Base-by-base conservation (phyloP, 2,888 invertebrate genomes). In the Lithophane socia region DNA sequence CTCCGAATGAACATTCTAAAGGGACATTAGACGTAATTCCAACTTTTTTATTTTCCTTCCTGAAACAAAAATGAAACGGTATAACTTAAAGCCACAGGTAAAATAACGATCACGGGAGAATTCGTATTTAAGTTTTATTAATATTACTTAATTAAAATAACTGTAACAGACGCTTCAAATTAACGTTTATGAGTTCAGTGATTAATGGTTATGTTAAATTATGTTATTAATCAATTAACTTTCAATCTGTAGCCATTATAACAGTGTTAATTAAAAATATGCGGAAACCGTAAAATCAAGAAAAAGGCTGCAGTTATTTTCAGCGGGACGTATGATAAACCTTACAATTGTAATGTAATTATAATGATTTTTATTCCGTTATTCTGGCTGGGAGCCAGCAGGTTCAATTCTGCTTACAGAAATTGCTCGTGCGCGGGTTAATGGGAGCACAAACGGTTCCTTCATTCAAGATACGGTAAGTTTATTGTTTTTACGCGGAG, bases 1-100 rank as follows among this genome's bases (percentile, higher is more conserved):
- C 92, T 92, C 91, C 82, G 88, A 91, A 92, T 91, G 90, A 92
- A 92, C 90, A 89, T 91, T 90, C 82, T 87, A 86, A 91, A 89
- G 86, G 81, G 83, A 91, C 90, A 92, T 93, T 92, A 92, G 88
- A 86, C 87, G 87, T 88, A 90, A 91, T 91, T 89, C 86, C 82
- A 85, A 89, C 87, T 87, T 89, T 91, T 90, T 90, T 90, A 88
- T 91, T 91, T 91, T 90, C 86, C 84, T 90, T 87, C 83, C 87
- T 86, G 78, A 77, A 88, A 87, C 75, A 81, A 80, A 83, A 84
- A 83, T 80, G 74, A 78, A 74, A 69, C 77, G 80, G 83, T 73
- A 80, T 69, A 83, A 81, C 70, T 75, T 68, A 83, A 82, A 76
- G 80, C 81, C 82, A 75, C 80, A 84, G 85, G 85, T 83, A 78